Base-by-base conservation (phyloP, 2,888 invertebrate species). In the Drosophila helvetica region DNA sequence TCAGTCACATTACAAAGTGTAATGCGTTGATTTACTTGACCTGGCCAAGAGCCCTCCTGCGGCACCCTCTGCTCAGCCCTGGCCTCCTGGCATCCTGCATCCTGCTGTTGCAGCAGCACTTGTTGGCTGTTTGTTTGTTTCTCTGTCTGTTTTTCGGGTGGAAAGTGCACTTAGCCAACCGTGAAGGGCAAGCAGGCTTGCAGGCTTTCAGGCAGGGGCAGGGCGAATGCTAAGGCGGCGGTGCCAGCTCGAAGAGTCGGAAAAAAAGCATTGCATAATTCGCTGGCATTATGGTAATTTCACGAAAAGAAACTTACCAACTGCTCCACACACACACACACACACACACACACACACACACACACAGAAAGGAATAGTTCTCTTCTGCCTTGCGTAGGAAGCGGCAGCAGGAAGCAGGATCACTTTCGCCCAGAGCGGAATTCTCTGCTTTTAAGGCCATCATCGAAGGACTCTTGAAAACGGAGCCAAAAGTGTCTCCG, bases 371-470 rank as follows among this genome's bases (percentile, higher is more conserved):
- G 46, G 27, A 51, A 46, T 43, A 63, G 50, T 43, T 19, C 42
- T n/a, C n/a, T n/a, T n/a, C n/a, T n/a, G n/a, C n/a, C 25, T 45
- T 57, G 60, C 42, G 33, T 33, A 43, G 33, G 46, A 43, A 50
- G 42, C 19, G 19, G 48, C 53, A 22, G 9, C 10, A 18, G 42
- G 38, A 47, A 68, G 56, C 59, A 53, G 66, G 55, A 86, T 86
- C 83, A 86, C 83, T 83, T 83, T 83, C 77, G 72, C 74, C 69
- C 52, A 67, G 74, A 81, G 77, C 62, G 80, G 75, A 87, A 87
- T 89, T 88, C 8, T 85, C 89, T 83, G 88, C 90, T 90, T 81
- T 88, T 88, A 88, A 83, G 89, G 86, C 87, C 89, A 89, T 90
- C 89, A 89, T 90, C 89, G 90, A 90, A 87, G 88, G 88, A 71